Conservation (phyloP, 2,797 vertebrate species). For the Babyrousa celebensis region DNA sequence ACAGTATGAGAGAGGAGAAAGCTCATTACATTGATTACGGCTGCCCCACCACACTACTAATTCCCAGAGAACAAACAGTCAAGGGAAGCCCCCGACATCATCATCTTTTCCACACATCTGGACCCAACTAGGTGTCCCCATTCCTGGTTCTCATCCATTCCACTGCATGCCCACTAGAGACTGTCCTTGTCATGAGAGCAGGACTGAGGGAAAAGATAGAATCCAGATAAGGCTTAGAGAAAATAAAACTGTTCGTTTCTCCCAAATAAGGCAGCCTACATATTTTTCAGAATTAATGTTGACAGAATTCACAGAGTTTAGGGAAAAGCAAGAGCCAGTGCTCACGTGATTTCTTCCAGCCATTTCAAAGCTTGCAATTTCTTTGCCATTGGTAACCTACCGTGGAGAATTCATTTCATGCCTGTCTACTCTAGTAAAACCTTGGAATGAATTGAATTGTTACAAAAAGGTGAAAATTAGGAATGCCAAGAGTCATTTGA, state of each 20-base stretch:
- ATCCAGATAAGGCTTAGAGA: conserved; percentile 32
- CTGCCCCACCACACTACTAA: not conserved
- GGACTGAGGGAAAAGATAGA: not conserved
- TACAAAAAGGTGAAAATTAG: conserved; percentile 88
- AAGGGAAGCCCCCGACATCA: not conserved
- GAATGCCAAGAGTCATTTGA: conserved; percentile 83
- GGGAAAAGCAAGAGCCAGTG: conserved; percentile 51
- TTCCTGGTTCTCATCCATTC: not conserved
- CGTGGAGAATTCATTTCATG: conserved; percentile 87
- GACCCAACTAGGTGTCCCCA: not conserved
- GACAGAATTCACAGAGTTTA: conserved; percentile 79
- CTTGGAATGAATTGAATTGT: conserved; percentile 87
- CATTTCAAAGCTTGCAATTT: conserved; percentile 73
- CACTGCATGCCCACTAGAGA: not conserved
- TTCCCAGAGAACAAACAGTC: not conserved
- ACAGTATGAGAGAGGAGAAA: not conserved
- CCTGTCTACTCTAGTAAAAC: conserved; percentile 87
- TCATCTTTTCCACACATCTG: not conserved
- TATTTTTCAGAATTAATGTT: conserved; percentile 79
- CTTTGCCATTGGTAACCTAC: conserved; percentile 83
- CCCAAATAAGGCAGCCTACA: conserved; percentile 61
- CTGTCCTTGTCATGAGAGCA: not conserved
- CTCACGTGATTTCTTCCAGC: conserved; percentile 76
- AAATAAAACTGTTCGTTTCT: conserved; percentile 68
- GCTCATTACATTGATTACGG: not conserved